Evolutionary conservation across 1,140 invertebrate genomes (phyloP).

Genomic region (Heliconius himera): DNA sequence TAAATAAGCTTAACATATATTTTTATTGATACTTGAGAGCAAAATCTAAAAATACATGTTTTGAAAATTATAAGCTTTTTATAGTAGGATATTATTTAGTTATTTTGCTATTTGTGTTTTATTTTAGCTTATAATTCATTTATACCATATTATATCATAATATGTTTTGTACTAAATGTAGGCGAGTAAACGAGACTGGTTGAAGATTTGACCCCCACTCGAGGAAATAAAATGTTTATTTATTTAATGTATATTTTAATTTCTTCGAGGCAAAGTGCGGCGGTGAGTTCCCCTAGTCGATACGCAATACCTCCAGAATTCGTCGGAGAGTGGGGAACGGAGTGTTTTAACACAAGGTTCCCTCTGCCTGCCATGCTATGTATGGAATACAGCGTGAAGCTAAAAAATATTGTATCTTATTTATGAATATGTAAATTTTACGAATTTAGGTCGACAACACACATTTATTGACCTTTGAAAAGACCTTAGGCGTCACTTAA

Average conservation of each 20-base stretch:
- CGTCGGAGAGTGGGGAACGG: not conserved
- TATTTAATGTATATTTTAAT: not conserved
- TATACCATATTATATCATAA: too few relatives aligned
- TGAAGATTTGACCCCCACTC: too few relatives aligned
- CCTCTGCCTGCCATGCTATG: not conserved
- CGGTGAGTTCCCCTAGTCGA: not conserved
- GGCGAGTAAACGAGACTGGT: too few relatives aligned
- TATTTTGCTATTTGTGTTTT: too few relatives aligned
- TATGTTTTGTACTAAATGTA: too few relatives aligned
- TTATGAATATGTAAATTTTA: not conserved
- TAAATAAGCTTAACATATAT: too few relatives aligned
- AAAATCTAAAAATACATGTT: too few relatives aligned
- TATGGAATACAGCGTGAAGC: not conserved
- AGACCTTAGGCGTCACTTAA: not conserved
- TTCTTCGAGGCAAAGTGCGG: not conserved
- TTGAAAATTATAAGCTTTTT: too few relatives aligned
- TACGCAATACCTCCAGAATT: not conserved
- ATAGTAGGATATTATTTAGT: too few relatives aligned
- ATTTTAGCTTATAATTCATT: too few relatives aligned
- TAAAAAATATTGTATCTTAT: not conserved
- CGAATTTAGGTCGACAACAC: not conserved
- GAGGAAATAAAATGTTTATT: too few relatives aligned
- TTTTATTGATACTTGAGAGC: too few relatives aligned
- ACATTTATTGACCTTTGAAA: not conserved
- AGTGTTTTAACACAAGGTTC: not conserved